Evolutionary conservation across 2,113 vertebrate species (phyloP), one percentile per base, ranked within the genome.

Genomic region (Dicaeum eximium): DNA sequence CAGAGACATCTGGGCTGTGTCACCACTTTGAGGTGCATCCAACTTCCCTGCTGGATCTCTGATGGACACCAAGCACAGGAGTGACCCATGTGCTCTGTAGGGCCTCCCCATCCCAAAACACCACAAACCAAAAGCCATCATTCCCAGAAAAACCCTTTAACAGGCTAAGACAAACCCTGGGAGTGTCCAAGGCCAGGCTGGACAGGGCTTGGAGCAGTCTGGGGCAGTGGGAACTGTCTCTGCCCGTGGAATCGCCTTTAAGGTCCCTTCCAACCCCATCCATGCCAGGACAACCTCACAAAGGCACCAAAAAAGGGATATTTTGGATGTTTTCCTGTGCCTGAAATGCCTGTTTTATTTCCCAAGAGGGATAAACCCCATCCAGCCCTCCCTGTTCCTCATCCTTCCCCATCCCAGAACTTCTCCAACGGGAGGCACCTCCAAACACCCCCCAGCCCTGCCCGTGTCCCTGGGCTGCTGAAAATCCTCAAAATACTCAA

Each of bases 51-150:
- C 56, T 22, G 72, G 40, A 2, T 30, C 44, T 24, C 35, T 1
- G 7, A 13, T 2, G n/a, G 38, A 15, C n/a, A 10, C 4, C 0
- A 9, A 61, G 48, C n/a, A 33, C 28, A 70, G 1, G 1, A 44
- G 21, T 1, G 31, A 54, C 56, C 38, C 33, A 0, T 5, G 23
- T 19, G 18, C 50, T 53, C 64, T n/a, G 13, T 3, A 23, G 54
- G 33, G 33, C 16, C 35, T 56, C 17, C 15, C 47, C 30, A 17
- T 5, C 75, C 40, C 11, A 37, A 27, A 9, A 5, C 18, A n/a
- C 4, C 58, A 4, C 10, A 1, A 33, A 21, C 24, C 14, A 37
- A 45, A 38, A 56, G 5, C 8, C 31, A 15, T 2, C 7, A 10
- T 37, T 25, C 23, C 21, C 2, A 67, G n/a, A 51, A 58, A 71